phyloP scores from a whole-genome alignment of 2,888 invertebrate species.

The Campoletis raptor region DNA sequence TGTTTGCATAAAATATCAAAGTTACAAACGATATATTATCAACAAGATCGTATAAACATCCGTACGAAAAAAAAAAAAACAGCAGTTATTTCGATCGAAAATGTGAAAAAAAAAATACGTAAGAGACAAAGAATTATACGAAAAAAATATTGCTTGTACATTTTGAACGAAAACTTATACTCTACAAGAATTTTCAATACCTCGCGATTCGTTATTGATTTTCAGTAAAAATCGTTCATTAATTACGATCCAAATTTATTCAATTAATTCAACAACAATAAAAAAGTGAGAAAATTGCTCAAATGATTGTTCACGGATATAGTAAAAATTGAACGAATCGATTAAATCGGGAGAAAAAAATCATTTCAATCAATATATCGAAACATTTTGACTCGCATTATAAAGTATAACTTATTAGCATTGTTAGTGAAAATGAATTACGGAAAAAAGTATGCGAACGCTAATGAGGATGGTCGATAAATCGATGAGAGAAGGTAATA shows the following conservation, averaged over 20 bases:
- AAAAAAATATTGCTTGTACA: conserved; percentile 29
- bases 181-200: conserved; percentile 17
- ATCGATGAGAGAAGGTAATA: conserved; percentile 34
- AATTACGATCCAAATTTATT: neutral
- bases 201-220: neutral
- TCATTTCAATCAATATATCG: neutral
- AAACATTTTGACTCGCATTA: neutral
- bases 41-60: conserved; percentile 70
- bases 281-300: neutral
- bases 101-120: conserved; percentile 16
- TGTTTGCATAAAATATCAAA: conserved; percentile 69
- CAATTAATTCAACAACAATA: too few relatives aligned
- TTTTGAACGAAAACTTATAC: neutral
- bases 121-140: conserved; percentile 15
- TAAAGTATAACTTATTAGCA: neutral
- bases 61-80: conserved; percentile 71
- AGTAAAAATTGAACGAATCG: neutral
- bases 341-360: neutral
- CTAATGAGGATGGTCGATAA: conserved; percentile 11
- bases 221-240: neutral
- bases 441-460: neutral
- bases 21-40: conserved; percentile 66
- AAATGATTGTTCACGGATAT: neutral
- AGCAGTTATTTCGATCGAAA: conserved; percentile 47
- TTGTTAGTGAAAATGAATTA: neutral